Percentiles rank a stretch among this genome's conserved stretches.
Conservation (phyloP, 2,888 invertebrate species). For the Syritta pipiens region DNA sequence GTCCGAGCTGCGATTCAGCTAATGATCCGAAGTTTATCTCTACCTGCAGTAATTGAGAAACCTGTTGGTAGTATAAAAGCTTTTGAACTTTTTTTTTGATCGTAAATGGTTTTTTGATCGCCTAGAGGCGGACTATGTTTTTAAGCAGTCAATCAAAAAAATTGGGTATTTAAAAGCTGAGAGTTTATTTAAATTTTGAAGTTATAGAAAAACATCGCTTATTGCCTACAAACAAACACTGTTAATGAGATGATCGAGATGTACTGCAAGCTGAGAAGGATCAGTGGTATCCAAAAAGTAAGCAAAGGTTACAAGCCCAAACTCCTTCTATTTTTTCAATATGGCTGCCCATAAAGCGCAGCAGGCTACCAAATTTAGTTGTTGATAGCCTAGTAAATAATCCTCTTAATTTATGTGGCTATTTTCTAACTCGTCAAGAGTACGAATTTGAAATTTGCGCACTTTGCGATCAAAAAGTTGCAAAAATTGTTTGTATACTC, state of each 20-base stretch:
- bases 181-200: slow-evolving; percentile 68
- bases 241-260: slow-evolving; percentile 88
- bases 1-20: slow-evolving; percentile 54
- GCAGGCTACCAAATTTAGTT: too few species aligned
- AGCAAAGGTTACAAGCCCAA: slow-evolving; percentile 29
- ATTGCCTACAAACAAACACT: slow-evolving; percentile 95
- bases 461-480: too few species aligned
- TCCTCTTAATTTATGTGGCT: too few species aligned
- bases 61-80: slow-evolving; percentile 7
- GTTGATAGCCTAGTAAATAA: too few species aligned
- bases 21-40: slow-evolving; percentile 33
- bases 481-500: too few species aligned
- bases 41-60: slow-evolving; percentile 6
- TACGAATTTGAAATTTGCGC: too few species aligned
- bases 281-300: slow-evolving; percentile 81
- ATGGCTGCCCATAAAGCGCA: too few species aligned
- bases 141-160: neutral
- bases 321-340: neutral
- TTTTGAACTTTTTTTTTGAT: slow-evolving; percentile 8
- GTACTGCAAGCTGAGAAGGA: slow-evolving; percentile 86
- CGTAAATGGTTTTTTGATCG: neutral
- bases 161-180: neutral
- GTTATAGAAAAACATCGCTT: slow-evolving; percentile 80
- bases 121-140: slow-evolving; percentile 1
- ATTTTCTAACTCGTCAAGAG: too few species aligned